These are phyloP conservation scores for Polyommatus icarus DNA, from an alignment of 2,888 invertebrate species.

Conservation along the genomic window DNA sequence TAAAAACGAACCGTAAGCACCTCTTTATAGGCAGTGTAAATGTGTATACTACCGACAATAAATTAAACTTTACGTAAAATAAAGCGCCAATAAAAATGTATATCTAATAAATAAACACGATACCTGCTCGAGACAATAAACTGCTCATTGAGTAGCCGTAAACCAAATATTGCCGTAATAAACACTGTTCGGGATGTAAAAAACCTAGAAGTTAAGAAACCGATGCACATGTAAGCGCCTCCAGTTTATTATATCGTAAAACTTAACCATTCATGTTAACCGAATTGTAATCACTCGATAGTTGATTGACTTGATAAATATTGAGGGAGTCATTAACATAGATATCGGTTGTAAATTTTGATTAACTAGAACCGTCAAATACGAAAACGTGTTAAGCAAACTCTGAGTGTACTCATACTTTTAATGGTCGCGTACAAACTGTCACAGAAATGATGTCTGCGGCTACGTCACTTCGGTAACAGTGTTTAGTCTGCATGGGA, in stretches of 20 bases:
- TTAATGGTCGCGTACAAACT: not conserved
- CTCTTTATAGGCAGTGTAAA: slow-evolving; percentile 80
- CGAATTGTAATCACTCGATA: slow-evolving; percentile 17
- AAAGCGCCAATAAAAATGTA: slow-evolving; percentile 80
- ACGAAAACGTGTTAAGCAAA: not conserved
- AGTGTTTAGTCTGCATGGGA: slow-evolving; percentile 23
- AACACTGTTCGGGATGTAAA: slow-evolving; percentile 76
- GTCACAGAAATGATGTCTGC: not conserved
- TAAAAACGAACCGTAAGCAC: slow-evolving; percentile 77
- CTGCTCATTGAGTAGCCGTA: slow-evolving; percentile 75
- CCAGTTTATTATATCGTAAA: slow-evolving; percentile 74
- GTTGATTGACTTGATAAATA: slow-evolving; percentile 2
- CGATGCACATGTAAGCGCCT: slow-evolving; percentile 41
- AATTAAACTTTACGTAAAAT: slow-evolving; percentile 80
- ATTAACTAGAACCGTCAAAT: not conserved
- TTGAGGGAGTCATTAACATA: not conserved
- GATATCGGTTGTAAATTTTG: not conserved
- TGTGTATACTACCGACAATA: slow-evolving; percentile 76
- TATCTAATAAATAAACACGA: slow-evolving; percentile 81
- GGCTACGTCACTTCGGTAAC: not conserved
- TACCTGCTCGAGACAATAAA: slow-evolving; percentile 80
- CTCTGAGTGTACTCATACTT: not conserved
- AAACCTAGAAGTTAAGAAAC: slow-evolving; percentile 36
- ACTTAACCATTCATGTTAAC: slow-evolving; percentile 40
- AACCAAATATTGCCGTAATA: slow-evolving; percentile 80